Conservation (phyloP, 2,888 invertebrate species). For the Deladenus siricidicola region DNA sequence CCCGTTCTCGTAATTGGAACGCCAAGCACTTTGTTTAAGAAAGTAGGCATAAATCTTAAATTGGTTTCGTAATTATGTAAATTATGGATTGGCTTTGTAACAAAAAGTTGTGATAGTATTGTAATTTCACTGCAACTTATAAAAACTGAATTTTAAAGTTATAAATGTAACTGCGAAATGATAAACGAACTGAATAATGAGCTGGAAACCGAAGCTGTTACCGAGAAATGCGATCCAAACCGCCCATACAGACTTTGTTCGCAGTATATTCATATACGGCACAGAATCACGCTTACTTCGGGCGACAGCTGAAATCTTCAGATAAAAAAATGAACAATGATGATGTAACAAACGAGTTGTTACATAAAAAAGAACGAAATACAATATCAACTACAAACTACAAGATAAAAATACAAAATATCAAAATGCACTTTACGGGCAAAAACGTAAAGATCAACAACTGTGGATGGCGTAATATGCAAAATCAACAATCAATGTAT, state of each 20-base stretch:
- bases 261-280: conserved; percentile 26
- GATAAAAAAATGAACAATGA: too few relatives aligned
- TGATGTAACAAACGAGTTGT: too few relatives aligned
- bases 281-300: conserved; percentile 1
- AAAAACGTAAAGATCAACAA: too few relatives aligned
- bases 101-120: not conserved
- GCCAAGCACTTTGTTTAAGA: conserved; percentile 34
- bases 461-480: too few relatives aligned
- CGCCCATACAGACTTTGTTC: conserved; percentile 29
- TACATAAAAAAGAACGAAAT: too few relatives aligned
- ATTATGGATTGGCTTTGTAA: not conserved
- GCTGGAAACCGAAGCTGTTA: conserved; percentile 36
- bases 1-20: conserved; percentile 32
- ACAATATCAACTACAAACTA: too few relatives aligned
- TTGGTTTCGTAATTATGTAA: not conserved
- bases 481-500: too few relatives aligned
- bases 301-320: not conserved
- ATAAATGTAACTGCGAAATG: not conserved
- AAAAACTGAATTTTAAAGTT: too few relatives aligned
- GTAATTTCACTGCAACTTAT: too few relatives aligned
- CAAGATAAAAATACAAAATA: too few relatives aligned
- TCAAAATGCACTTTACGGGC: too few relatives aligned
- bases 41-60: conserved; percentile 35
- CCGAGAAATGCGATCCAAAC: conserved; percentile 38
- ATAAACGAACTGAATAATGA: conserved; percentile 30